Evolutionary conservation across 2,113 vertebrate genomes (phyloP).

Genomic region (Hipposideros armiger): DNA sequence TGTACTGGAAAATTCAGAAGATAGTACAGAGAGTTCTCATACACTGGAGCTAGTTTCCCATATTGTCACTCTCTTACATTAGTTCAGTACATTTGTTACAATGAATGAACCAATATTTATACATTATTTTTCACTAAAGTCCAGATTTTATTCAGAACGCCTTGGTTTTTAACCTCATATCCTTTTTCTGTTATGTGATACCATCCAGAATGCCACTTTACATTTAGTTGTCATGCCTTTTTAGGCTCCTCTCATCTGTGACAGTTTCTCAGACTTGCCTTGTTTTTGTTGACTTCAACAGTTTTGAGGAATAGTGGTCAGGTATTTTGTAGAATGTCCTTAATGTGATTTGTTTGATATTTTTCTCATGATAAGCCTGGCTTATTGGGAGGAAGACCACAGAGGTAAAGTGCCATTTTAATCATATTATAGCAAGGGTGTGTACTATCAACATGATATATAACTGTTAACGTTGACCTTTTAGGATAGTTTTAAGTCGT

Average conservation of each 20-base stretch:
- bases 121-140: not conserved
- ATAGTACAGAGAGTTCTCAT: not conserved
- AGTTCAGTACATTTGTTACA: not conserved
- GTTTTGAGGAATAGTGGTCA: no score
- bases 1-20: not conserved
- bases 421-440: constrained; percentile 12
- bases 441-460: not conserved
- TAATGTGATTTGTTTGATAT: not conserved
- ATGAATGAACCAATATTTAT: not conserved
- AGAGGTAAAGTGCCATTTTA: not conserved
- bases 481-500: not conserved
- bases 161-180: not conserved
- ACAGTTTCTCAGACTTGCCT: no score
- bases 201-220: not conserved
- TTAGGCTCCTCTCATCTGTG: not conserved
- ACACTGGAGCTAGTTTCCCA: not conserved
- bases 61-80: not conserved
- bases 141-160: not conserved
- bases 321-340: not conserved
- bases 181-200: not conserved
- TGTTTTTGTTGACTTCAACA: no score
- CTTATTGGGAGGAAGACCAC: not conserved
- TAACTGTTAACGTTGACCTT: not conserved
- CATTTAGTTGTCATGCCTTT: not conserved
- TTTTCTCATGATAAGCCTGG: not conserved